Base-by-base conservation (phyloP, 2,797 vertebrate species). In the Labroides dimidiatus region DNA sequence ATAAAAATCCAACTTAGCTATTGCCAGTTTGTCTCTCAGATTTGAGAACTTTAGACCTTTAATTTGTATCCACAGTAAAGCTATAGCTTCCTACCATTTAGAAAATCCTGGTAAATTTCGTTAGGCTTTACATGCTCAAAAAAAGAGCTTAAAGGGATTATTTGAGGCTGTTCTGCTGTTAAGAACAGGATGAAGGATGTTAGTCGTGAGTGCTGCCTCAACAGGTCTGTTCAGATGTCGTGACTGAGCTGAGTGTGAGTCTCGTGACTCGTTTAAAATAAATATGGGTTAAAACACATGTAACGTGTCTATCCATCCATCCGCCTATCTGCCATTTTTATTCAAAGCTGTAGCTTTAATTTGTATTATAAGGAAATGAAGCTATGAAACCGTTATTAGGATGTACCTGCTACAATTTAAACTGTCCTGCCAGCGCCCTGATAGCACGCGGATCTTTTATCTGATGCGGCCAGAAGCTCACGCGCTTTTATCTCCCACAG, bases 401-500 rank as follows among this genome's bases (percentile, higher is more conserved):
- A 81, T 81, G 84, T 86, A 90, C 84, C 84, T 86, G 78, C 75
- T 59, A 13, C 60, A 50, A 49, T 80, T 69, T 63, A 53, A 68
- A 36, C 69, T 47, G 67, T 84, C 67, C 78, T 88, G 82, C 57
- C 65, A 62, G 78, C 57, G 65, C 74, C 57, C 74, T 83, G 91
- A 92, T 89, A 91, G 77, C 78, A 75, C 39, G 86, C 77, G 52
- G 70, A 71, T 51, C 44, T 30, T 77, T 82, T 91, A 92, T 93
- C 92, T 84, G 91, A 92, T 91, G 85, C 56, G 77, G 58, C 73
- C 90, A 88, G 83, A 68, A 75, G 82, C 85, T 68, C 80, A 92
- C 82, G 66, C 58, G 77, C 78, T 41, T 84, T 91, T 92, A 93
- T 93, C 91, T 91, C 67, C 66, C 41, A 4, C 67, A 69, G 81